Conservation (phyloP, 2,113 vertebrate genomes). For the Gasterosteus nipponicus region DNA sequence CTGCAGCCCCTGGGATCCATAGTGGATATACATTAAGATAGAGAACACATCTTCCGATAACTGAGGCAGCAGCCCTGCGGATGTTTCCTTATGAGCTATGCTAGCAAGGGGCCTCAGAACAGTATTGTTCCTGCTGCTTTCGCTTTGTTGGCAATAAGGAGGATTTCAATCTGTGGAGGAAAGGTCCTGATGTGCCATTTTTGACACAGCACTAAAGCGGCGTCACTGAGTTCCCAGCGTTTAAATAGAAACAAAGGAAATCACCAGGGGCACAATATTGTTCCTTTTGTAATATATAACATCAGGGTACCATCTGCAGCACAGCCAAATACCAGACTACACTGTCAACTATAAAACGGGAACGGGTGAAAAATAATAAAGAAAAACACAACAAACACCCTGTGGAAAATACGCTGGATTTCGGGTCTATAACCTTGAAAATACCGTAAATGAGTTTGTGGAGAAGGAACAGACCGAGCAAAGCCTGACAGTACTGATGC, state of each 20-base stretch:
- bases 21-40: constrained; percentile 35
- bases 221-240: not conserved
- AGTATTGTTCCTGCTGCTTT: constrained; percentile 30
- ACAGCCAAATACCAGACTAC: not conserved
- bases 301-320: not conserved
- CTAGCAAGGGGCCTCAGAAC: constrained; percentile 36
- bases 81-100: constrained; percentile 50
- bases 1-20: constrained; percentile 29
- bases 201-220: not conserved
- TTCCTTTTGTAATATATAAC: not conserved
- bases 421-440: not conserved
- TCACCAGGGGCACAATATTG: not conserved
- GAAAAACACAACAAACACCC: not conserved
- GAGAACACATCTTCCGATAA: constrained; percentile 51
- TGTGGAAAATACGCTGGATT: not conserved
- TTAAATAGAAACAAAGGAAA: constrained; percentile 8
- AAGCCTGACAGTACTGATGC: constrained; percentile 20
- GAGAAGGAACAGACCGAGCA: not conserved
- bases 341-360: not conserved
- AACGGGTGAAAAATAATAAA: not conserved
- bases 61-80: constrained; percentile 55
- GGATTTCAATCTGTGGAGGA: constrained; percentile 12
- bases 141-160: constrained; percentile 16
- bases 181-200: constrained; percentile 18
- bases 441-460: constrained; percentile 29